Percentiles rank a stretch among this genome's conserved stretches.
These are phyloP conservation scores for Crocodylus rhombifer DNA, from an alignment of 2,797 vertebrate species.

Conservation along the genomic window DNA sequence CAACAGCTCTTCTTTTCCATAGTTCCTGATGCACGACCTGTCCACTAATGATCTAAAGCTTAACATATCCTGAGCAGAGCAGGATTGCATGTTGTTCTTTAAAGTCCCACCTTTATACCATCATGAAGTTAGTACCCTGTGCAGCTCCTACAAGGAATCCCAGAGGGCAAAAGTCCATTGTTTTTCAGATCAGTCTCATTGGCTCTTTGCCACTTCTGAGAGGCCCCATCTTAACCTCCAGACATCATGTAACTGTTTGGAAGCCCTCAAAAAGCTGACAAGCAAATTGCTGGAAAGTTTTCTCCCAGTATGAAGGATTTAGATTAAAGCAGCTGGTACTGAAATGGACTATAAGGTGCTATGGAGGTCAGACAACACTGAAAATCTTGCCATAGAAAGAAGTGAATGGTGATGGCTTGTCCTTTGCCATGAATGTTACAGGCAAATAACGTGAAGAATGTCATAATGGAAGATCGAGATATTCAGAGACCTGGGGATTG, in stretches of 20 bases:
- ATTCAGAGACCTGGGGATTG: neutral
- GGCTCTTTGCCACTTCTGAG: conserved; percentile 3
- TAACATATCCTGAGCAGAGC: conserved; percentile 6
- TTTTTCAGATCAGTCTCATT: conserved; percentile 35
- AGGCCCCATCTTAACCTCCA: conserved; percentile 5
- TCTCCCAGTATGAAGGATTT: neutral
- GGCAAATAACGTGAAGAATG: neutral
- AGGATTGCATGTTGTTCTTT: neutral
- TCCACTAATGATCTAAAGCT: neutral
- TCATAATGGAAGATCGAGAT: rapidly evolving
- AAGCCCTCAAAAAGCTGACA: conserved; percentile 13
- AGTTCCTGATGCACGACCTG: neutral
- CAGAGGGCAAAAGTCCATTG: neutral
- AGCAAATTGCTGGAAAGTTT: neutral
- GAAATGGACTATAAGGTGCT: neutral
- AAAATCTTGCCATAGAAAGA: neutral
- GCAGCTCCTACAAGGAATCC: neutral
- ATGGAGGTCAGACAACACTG: neutral
- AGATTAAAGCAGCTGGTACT: neutral
- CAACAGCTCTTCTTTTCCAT: neutral
- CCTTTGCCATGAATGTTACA: rapidly evolving
- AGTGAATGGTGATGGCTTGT: neutral
- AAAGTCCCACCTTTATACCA: conserved; percentile 7
- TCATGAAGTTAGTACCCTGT: neutral
- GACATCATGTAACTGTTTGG: neutral